Percentiles rank a stretch among this genome's conserved stretches.
These are phyloP conservation scores for Halichoeres trimaculatus DNA, from an alignment of 2,113 vertebrate species.

Conservation along the genomic window DNA sequence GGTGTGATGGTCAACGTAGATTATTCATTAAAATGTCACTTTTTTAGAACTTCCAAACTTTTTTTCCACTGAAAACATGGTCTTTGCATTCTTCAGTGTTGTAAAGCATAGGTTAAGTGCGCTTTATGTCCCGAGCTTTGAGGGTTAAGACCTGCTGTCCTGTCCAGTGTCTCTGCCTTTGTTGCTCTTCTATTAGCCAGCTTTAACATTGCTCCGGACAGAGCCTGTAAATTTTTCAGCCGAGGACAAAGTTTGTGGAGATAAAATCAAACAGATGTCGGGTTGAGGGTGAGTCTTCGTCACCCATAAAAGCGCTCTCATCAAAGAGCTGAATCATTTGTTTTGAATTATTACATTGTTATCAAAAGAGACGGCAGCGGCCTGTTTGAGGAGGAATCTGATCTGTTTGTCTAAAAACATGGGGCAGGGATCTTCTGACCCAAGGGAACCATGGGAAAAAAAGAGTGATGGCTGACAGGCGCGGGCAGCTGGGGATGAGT, in stretches of 20 bases:
- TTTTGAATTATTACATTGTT: constrained; percentile 99
- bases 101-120: background rate
- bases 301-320: constrained; percentile 99
- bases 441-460: constrained; percentile 89
- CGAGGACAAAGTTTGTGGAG: constrained; percentile 99
- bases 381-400: constrained; percentile 98
- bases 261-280: constrained; percentile 99
- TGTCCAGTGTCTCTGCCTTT: constrained; percentile 84
- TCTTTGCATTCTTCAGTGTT: background rate
- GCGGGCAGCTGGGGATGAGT: constrained; percentile 79
- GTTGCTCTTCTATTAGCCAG: constrained; percentile 86
- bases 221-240: constrained; percentile 97
- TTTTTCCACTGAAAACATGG: no score
- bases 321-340: constrained; percentile 99
- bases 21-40: no score
- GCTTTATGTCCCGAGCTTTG: constrained; percentile 2
- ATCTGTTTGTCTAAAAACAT: constrained; percentile 99
- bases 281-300: constrained; percentile 93
- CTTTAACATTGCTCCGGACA: constrained; percentile 95
- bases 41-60: no score
- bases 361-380: constrained; percentile 94
- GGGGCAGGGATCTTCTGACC: constrained; percentile 77
- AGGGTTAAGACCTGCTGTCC: constrained; percentile 32
- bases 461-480: constrained; percentile 84
- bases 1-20: no score